A percentile compares a stretch with the other conserved stretches of the same genome.
These are phyloP conservation scores for Chloroceryle aenea DNA, from an alignment of 2,113 vertebrate species.

Conservation along the genomic window DNA sequence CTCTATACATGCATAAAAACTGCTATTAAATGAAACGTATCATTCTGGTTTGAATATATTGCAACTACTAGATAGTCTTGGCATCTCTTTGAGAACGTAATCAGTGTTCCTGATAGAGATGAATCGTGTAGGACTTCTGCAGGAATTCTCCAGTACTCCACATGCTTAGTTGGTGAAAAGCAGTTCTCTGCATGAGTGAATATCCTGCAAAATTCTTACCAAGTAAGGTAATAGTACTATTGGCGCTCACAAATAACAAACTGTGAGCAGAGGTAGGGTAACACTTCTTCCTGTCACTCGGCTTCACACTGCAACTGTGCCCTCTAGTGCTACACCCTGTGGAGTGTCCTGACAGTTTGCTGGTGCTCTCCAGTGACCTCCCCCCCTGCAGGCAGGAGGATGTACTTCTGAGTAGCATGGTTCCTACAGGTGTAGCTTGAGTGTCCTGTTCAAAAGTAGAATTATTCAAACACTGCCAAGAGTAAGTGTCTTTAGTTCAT, in stretches of 20 bases:
- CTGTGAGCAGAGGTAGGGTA: not conserved
- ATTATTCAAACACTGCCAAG: not conserved
- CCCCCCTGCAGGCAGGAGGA: not conserved
- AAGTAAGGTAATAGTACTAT: too few relatives aligned
- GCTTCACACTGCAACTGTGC: not conserved
- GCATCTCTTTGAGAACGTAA: not conserved
- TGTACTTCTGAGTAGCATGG: not conserved
- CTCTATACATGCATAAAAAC: fast-evolving
- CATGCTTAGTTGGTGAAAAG: not conserved
- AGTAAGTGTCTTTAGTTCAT: not conserved
- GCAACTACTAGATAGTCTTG: not conserved
- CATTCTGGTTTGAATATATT: not conserved
- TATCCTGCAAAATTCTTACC: not conserved
- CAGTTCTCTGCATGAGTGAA: not conserved
- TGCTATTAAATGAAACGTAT: not conserved
- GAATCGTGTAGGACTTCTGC: not conserved
- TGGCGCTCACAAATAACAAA: not conserved
- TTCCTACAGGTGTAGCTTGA: not conserved
- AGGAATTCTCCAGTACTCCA: not conserved
- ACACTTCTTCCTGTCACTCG: not conserved
- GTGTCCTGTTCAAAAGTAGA: not conserved
- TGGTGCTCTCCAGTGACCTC: not conserved
- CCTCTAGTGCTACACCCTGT: not conserved
- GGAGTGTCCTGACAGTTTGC: not conserved
- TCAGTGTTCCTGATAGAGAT: not conserved